A percentile compares a stretch with the other conserved stretches of the same genome.
Conservation (phyloP, 2,113 vertebrate species). For the Macquaria ambigua region DNA sequence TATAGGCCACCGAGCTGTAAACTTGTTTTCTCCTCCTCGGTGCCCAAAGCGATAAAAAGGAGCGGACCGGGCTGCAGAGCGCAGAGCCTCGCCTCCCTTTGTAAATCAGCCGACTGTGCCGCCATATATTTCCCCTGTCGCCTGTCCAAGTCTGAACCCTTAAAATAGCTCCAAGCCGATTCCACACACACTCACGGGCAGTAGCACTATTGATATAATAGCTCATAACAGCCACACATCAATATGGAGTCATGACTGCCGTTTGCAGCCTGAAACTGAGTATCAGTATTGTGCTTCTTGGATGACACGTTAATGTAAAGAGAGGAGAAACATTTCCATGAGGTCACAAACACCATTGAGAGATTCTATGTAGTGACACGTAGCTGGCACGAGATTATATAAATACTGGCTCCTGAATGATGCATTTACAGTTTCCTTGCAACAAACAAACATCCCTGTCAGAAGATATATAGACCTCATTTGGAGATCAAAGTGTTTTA, state of each 20-base stretch:
- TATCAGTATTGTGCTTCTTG: neutral
- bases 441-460: neutral
- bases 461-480: neutral
- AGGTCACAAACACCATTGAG: neutral
- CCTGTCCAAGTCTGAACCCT: constrained; percentile 70
- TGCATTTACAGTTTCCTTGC: neutral
- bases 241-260: constrained; percentile 49
- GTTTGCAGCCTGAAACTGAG: constrained; percentile 34
- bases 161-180: constrained; percentile 73
- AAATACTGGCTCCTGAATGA: neutral
- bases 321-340: neutral
- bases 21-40: constrained; percentile 51
- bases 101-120: constrained; percentile 65
- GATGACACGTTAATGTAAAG: constrained; percentile 10
- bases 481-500: constrained; percentile 39
- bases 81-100: constrained; percentile 46
- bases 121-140: constrained; percentile 70
- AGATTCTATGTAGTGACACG: neutral
- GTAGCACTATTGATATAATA: constrained; percentile 59
- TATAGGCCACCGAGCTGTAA: constrained; percentile 49
- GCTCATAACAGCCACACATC: constrained; percentile 57
- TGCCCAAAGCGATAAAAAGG: constrained; percentile 51
- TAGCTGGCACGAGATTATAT: neutral
- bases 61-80: constrained; percentile 53
- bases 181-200: constrained; percentile 53